phyloP scores from a whole-genome alignment of 2,113 vertebrate genomes.

The Propithecus coquereli region DNA sequence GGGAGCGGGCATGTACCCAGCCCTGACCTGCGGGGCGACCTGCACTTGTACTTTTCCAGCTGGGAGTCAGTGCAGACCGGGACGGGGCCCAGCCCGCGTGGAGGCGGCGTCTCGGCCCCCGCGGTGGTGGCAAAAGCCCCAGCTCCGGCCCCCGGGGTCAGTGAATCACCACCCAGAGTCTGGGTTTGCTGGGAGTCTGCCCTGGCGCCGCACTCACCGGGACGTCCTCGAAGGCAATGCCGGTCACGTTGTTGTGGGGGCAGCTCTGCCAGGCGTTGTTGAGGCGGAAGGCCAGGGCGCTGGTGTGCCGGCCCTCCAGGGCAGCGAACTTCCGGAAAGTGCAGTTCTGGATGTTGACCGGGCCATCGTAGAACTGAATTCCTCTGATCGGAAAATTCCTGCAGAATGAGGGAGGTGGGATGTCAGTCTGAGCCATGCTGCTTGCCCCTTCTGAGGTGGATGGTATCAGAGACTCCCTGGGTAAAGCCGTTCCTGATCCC shows the following conservation, averaged over 20 bases:
- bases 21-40: neutral
- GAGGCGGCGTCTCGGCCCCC: neutral
- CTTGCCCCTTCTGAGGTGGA: neutral
- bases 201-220: constrained; percentile 86
- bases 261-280: constrained; percentile 99
- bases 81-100: neutral
- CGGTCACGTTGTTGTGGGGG: constrained; percentile 93
- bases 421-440: accelerated
- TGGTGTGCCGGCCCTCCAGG: constrained; percentile 93
- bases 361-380: constrained; percentile 96
- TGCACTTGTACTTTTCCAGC: constrained; percentile 63
- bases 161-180: constrained; percentile 13
- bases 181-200: neutral
- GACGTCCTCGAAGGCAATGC: constrained; percentile 90
- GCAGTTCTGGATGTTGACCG: constrained; percentile 94
- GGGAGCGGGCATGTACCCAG: neutral
- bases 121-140: neutral
- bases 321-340: constrained; percentile 95
- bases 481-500: neutral
- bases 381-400: constrained; percentile 96
- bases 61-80: neutral
- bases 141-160: neutral
- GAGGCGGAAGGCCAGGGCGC: constrained; percentile 95
- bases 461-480: neutral
- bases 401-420: neutral